phyloP scores from a whole-genome alignment of 2,797 vertebrate genomes.

The Cuniculus paca region DNA sequence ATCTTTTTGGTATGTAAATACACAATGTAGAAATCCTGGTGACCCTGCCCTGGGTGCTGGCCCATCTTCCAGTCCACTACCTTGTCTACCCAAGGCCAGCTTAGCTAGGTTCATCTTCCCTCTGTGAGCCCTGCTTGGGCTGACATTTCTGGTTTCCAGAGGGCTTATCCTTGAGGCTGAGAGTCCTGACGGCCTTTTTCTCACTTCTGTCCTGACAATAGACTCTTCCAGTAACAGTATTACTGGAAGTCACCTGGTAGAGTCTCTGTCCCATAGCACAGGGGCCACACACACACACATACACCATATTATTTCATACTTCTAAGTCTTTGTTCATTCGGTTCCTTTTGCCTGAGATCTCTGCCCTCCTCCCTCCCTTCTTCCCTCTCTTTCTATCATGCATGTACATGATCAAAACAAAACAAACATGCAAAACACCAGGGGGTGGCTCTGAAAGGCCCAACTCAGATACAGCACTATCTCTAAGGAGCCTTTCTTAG shows the following conservation, averaged over 20 bases:
- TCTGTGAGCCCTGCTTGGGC: background rate
- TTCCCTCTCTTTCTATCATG: background rate
- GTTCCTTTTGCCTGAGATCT: background rate
- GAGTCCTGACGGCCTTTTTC: background rate
- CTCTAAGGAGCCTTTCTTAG: too few species aligned
- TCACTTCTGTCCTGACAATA: background rate
- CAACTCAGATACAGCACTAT: too few species aligned
- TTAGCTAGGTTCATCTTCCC: background rate
- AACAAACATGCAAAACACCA: background rate
- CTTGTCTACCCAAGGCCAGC: conserved; percentile 4
- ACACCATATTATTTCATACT: background rate
- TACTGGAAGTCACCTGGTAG: conserved; percentile 32
- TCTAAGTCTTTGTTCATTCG: background rate
- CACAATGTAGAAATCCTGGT: background rate
- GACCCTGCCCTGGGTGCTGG: background rate
- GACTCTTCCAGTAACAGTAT: background rate
- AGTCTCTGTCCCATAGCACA: background rate
- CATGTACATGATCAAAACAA: conserved; percentile 1
- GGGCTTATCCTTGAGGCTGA: background rate
- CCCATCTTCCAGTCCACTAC: background rate
- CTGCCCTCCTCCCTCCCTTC: background rate
- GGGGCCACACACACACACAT: background rate
- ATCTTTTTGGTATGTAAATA: background rate
- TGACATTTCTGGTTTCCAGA: conserved; percentile 11
- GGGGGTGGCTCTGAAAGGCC: too few species aligned